phyloP scores from a whole-genome alignment of 2,113 vertebrate species.

The Channa argus region DNA sequence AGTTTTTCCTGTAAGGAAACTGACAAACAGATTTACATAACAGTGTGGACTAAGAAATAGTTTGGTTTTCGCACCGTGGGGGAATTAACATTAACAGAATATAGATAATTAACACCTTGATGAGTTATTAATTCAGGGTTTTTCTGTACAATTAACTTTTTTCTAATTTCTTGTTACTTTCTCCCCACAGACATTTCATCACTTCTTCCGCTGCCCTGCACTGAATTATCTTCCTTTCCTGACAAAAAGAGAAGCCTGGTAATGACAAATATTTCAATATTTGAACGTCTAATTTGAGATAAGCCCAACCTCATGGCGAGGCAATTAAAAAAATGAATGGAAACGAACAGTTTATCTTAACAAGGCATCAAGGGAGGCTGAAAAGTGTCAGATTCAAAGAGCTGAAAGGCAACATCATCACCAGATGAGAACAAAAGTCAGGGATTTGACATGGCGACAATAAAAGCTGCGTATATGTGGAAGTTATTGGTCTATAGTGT shows the following conservation, averaged over 20 bases:
- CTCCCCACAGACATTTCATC: not conserved
- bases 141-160: not conserved
- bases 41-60: too few relatives aligned
- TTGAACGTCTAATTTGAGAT: conserved; percentile 51
- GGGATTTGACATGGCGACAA: conserved; percentile 13
- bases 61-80: too few relatives aligned
- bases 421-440: conserved; percentile 20
- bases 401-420: conserved; percentile 25
- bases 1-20: too few relatives aligned
- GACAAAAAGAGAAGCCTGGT: conserved; percentile 14
- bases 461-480: not conserved
- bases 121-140: too few relatives aligned
- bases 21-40: too few relatives aligned
- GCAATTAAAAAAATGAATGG: conserved; percentile 57
- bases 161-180: not conserved
- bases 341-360: conserved; percentile 37
- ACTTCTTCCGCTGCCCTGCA: not conserved
- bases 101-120: too few relatives aligned
- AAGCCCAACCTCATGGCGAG: conserved; percentile 38
- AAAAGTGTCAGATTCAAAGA: not conserved
- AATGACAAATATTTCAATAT: conserved; percentile 64
- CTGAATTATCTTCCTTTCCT: conserved; percentile 15
- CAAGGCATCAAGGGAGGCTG: conserved; percentile 31
- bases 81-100: too few relatives aligned
- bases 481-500: conserved; percentile 3